Conservation (phyloP, 92 coral and sea anemone genomes). For the Paramuricea clavata region DNA sequence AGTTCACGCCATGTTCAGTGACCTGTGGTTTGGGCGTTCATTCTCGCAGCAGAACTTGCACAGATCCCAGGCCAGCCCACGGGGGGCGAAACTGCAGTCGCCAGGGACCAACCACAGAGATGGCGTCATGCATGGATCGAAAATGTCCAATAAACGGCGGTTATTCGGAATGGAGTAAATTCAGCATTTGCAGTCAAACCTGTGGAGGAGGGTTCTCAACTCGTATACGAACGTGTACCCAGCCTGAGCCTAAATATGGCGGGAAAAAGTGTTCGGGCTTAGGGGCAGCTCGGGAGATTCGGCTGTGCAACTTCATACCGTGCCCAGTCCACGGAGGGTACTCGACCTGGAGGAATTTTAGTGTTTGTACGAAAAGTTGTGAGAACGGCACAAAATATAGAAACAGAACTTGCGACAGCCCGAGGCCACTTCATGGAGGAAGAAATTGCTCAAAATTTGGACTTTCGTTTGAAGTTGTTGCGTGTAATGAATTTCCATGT, state of each 20-base stretch:
- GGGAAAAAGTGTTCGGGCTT: constrained; percentile 68
- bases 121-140: constrained; percentile 49
- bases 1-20: constrained; percentile 62
- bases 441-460: constrained; percentile 68
- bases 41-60: constrained; percentile 66
- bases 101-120: constrained; percentile 50
- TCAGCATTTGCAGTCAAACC: constrained; percentile 56
- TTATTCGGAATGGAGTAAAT: constrained; percentile 74
- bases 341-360: constrained; percentile 72
- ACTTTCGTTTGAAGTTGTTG: constrained; percentile 32
- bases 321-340: constrained; percentile 81
- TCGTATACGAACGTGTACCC: constrained; percentile 71
- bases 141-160: constrained; percentile 75
- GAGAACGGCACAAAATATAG: constrained; percentile 71
- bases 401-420: constrained; percentile 62
- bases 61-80: constrained; percentile 69
- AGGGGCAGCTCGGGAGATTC: constrained; percentile 54
- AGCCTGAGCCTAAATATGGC: constrained; percentile 70
- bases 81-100: constrained; percentile 71
- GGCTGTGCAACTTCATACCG: constrained; percentile 63
- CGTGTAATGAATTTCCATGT: constrained; percentile 68
- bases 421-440: constrained; percentile 72
- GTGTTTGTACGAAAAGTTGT: constrained; percentile 72
- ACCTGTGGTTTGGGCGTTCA: constrained; percentile 62
- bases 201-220: constrained; percentile 69